Conservation (phyloP, 2,888 invertebrate genomes). For the Drosophila neotestacea region DNA sequence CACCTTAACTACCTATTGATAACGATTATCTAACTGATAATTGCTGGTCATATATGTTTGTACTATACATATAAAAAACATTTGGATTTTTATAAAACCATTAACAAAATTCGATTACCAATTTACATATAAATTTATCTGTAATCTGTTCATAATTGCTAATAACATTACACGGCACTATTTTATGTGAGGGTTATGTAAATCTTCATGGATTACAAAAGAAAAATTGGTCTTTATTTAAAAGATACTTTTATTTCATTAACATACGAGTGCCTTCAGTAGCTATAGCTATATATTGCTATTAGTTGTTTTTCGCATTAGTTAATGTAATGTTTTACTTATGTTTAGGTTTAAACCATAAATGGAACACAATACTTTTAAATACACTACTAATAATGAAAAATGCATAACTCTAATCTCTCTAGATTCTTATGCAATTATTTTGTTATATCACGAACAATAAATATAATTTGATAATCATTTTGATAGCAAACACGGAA, state of each 20-base stretch:
- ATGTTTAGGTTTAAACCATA: background rate
- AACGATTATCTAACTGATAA: constrained; percentile 19
- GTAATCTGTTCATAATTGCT: background rate
- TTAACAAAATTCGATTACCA: constrained; percentile 2
- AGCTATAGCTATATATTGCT: too few species aligned
- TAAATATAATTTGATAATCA: background rate
- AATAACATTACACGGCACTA: constrained; percentile 3
- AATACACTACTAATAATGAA: background rate
- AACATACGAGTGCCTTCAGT: too few species aligned
- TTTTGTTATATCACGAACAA: background rate
- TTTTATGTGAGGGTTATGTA: background rate
- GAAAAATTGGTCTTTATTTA: too few species aligned
- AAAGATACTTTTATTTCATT: too few species aligned
- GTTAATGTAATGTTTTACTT: background rate
- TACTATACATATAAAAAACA: background rate
- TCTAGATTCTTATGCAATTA: background rate
- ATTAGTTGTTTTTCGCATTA: too few species aligned
- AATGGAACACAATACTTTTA: too few species aligned
- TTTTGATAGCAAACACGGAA: background rate
- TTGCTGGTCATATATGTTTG: background rate
- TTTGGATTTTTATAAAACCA: constrained; percentile 7
- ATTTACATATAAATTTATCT: background rate
- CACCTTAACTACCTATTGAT: constrained; percentile 5
- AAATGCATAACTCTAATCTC: background rate
- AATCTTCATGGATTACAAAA: too few species aligned